A percentile compares a stretch with the other conserved stretches of the same genome.
Conservation (phyloP, 1,140 invertebrate genomes). For the Nebria ingens region DNA sequence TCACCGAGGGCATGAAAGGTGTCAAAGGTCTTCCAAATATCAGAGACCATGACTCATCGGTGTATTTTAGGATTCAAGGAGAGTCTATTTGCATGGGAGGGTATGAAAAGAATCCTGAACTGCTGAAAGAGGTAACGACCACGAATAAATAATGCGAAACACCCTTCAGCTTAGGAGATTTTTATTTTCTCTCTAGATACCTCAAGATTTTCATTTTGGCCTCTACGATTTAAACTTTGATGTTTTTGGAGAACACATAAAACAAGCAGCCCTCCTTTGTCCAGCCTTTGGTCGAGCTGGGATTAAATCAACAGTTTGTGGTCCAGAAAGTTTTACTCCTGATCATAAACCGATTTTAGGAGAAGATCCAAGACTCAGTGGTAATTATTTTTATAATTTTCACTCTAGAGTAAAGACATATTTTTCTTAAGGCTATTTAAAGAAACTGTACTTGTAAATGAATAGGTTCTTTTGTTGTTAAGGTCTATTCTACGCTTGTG, state of each 20-base stretch:
- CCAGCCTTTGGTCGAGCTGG: conserved; percentile 62
- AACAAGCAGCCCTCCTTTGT: conserved; percentile 59
- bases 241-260: conserved; percentile 65
- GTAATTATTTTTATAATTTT: conserved; percentile 23
- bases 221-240: conserved; percentile 81
- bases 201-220: conserved; percentile 66
- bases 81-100: conserved; percentile 74
- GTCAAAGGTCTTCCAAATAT: conserved; percentile 68
- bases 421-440: background rate
- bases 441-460: background rate
- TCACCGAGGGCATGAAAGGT: conserved; percentile 64
- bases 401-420: background rate
- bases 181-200: conserved; percentile 40
- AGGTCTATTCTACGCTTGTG: conserved; percentile 72
- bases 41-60: conserved; percentile 69
- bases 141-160: conserved; percentile 6
- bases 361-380: conserved; percentile 45
- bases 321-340: conserved; percentile 79
- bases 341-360: conserved; percentile 83
- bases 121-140: conserved; percentile 64
- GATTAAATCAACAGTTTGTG: conserved; percentile 75
- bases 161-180: no score
- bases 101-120: conserved; percentile 74
- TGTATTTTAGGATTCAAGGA: conserved; percentile 78
- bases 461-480: background rate